Conservation (phyloP, 2,113 vertebrate genomes). For the Aythya baeri region DNA sequence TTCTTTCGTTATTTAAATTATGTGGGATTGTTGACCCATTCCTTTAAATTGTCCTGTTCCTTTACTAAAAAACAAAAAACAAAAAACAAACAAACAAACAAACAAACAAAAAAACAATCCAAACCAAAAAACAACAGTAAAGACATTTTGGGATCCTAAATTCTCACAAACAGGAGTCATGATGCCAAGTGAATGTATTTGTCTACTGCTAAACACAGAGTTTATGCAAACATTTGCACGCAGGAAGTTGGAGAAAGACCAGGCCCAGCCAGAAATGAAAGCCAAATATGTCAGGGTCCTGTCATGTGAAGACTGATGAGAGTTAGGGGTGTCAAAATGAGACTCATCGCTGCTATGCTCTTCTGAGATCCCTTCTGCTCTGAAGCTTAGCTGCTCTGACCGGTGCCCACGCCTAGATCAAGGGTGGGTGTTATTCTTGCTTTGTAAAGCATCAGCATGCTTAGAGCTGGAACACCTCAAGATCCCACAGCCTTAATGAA, state of each 20-base stretch:
- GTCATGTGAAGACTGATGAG: background rate
- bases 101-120: no score
- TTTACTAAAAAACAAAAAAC: background rate
- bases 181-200: background rate
- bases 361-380: background rate
- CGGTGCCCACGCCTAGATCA: background rate
- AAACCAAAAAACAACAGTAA: background rate
- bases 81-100: background rate
- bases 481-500: conserved; percentile 56
- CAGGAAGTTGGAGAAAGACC: background rate
- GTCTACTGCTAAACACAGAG: background rate
- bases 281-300: background rate
- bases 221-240: background rate
- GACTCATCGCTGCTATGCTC: background rate
- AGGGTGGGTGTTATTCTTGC: background rate
- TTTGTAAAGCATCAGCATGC: background rate
- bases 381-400: background rate
- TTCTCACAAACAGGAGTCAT: background rate
- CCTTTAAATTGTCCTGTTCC: background rate
- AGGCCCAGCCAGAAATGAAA: background rate
- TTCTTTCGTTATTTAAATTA: background rate
- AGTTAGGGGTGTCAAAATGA: background rate
- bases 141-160: background rate
- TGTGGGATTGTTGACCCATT: background rate
- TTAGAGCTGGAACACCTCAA: conserved; percentile 9